phyloP scores from a whole-genome alignment of 2,113 vertebrate species.

The Orycteropus afer region DNA sequence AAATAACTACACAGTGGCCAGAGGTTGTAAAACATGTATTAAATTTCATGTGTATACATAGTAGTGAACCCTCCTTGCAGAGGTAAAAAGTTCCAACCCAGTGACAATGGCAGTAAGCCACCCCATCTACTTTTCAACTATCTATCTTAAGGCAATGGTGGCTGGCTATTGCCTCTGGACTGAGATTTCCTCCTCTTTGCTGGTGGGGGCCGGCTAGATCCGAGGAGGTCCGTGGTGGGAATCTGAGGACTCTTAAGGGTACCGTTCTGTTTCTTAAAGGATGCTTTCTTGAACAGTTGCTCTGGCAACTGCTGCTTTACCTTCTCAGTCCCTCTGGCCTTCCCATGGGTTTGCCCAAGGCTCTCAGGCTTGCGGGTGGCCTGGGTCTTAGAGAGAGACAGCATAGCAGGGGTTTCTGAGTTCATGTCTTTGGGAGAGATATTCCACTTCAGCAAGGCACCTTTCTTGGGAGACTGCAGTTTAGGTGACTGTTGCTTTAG shows the following conservation, averaged over 20 bases:
- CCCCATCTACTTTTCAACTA: neutral
- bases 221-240: neutral
- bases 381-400: neutral
- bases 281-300: slow-evolving; percentile 28
- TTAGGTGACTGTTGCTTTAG: neutral
- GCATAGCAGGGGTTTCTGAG: neutral
- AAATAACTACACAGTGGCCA: slow-evolving; percentile 44
- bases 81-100: neutral
- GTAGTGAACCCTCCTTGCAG: neutral
- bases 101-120: neutral
- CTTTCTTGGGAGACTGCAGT: slow-evolving; percentile 20
- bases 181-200: slow-evolving; percentile 79
- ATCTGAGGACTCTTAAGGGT: neutral
- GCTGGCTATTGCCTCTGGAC: neutral
- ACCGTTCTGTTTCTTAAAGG: slow-evolving; percentile 48
- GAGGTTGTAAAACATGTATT: slow-evolving; percentile 49
- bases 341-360: neutral
- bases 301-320: slow-evolving; percentile 11
- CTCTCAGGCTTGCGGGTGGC: neutral
- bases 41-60: slow-evolving; percentile 24
- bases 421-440: neutral
- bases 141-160: neutral
- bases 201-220: slow-evolving; percentile 10
- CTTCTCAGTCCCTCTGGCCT: neutral
- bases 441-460: neutral